Evolutionary conservation across 1,140 invertebrate species (phyloP).

Genomic region (Tetranychus urticae): DNA sequence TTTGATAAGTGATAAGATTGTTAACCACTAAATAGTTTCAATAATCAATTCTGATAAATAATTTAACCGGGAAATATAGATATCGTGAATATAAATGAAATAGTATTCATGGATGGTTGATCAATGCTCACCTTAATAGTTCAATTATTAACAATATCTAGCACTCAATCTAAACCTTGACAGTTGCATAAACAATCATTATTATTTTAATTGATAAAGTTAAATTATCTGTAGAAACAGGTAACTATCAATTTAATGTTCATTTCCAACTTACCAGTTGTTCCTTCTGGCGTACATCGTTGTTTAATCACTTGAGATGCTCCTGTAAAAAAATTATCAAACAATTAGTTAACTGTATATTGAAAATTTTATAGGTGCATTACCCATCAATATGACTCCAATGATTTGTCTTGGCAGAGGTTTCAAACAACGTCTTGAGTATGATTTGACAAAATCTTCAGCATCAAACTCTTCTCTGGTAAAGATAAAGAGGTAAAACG

Average conservation of each 20-base stretch:
- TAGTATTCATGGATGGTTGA: too few relatives aligned
- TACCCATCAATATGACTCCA: slow-evolving; percentile 3
- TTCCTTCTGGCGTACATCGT: slow-evolving; percentile 6
- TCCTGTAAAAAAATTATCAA: neutral
- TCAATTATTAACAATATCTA: neutral
- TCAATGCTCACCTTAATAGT: too few relatives aligned
- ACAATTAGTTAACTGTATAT: neutral
- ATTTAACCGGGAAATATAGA: too few relatives aligned
- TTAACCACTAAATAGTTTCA: neutral
- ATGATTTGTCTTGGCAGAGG: slow-evolving; percentile 4
- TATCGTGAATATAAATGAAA: too few relatives aligned
- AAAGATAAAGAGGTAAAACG: neutral
- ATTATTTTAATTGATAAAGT: too few relatives aligned
- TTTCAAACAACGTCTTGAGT: slow-evolving; percentile 3
- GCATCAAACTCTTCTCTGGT: slow-evolving; percentile 8
- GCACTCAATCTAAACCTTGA: too few relatives aligned
- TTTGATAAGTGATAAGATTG: too few relatives aligned
- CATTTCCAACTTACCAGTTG: neutral
- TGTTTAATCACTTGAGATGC: slow-evolving; percentile 5
- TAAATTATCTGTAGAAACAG: too few relatives aligned
- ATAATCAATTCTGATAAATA: neutral
- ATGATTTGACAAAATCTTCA: slow-evolving; percentile 7
- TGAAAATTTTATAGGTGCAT: neutral
- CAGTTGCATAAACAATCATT: too few relatives aligned
- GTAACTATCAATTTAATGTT: too few relatives aligned